Percentiles rank a stretch among this genome's conserved stretches.
phyloP scores from a whole-genome alignment of 2,113 vertebrate species.

The Chelonoidis abingdonii region DNA sequence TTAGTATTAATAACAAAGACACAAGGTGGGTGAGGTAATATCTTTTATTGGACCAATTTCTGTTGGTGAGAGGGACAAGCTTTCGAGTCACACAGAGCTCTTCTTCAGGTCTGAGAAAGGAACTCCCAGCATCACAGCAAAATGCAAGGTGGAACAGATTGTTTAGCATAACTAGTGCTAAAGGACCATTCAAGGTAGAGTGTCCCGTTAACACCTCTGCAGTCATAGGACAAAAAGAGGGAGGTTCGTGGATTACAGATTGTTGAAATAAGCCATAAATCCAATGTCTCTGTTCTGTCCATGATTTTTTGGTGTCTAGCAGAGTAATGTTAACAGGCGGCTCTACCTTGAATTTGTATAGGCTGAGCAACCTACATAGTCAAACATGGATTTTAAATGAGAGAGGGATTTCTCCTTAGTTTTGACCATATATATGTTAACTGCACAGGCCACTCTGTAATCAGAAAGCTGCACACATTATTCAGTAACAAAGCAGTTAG shows the following conservation, averaged over 20 bases:
- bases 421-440: not conserved
- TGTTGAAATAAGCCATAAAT: not conserved
- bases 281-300: not conserved
- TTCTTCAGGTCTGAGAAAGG: not conserved
- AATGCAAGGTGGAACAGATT: no score
- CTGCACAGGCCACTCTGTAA: not conserved
- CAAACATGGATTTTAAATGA: not conserved
- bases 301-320: not conserved
- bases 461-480: not conserved
- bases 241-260: not conserved
- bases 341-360: not conserved
- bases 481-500: not conserved
- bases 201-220: not conserved
- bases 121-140: no score
- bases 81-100: not conserved
- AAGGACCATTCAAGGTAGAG: not conserved
- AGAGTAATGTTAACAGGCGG: fast-evolving
- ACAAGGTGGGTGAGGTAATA: not conserved
- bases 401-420: not conserved
- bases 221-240: not conserved
- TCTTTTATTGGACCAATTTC: not conserved
- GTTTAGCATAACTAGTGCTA: not conserved
- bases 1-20: not conserved
- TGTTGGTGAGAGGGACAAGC: not conserved
- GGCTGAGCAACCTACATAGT: not conserved